phyloP scores from a whole-genome alignment of 2,113 vertebrate genomes.

The Caloenas nicobarica region DNA sequence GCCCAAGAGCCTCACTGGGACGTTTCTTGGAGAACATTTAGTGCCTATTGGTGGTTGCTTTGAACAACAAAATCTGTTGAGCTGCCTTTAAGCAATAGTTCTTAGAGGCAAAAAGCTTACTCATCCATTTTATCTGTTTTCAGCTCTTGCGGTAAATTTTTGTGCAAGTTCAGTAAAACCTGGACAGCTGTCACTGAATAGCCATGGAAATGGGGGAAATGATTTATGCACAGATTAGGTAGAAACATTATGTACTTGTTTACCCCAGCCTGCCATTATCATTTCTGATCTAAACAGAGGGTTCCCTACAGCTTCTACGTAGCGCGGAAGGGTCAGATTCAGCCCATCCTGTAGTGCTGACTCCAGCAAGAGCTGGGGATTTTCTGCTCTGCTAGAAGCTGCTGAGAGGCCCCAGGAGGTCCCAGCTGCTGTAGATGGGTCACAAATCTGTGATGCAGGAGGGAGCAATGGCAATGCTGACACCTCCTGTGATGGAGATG shows the following conservation, averaged over 20 bases:
- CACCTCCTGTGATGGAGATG: too few species aligned
- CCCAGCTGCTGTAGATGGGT: neutral
- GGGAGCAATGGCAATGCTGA: too few species aligned
- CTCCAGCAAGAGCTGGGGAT: neutral
- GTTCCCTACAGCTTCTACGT: neutral
- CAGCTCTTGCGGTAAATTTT: neutral
- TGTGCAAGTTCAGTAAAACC: neutral
- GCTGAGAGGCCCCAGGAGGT: too few species aligned
- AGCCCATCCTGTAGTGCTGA: neutral
- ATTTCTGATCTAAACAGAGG: neutral
- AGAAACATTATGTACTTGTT: neutral
- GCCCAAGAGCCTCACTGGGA: rapidly evolving
- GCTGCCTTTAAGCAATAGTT: neutral
- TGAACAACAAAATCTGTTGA: neutral
- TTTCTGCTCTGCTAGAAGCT: neutral
- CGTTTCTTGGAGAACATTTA: neutral
- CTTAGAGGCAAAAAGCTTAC: neutral
- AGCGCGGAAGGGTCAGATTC: neutral
- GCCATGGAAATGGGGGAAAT: neutral
- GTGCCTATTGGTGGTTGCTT: neutral
- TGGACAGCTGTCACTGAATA: neutral
- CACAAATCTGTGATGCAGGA: too few species aligned
- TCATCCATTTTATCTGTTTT: neutral
- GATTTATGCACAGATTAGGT: neutral
- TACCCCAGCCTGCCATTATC: neutral